These are phyloP conservation scores for Trissolcus japonicus DNA, from an alignment of 2,888 invertebrate genomes.

Conservation along the genomic window DNA sequence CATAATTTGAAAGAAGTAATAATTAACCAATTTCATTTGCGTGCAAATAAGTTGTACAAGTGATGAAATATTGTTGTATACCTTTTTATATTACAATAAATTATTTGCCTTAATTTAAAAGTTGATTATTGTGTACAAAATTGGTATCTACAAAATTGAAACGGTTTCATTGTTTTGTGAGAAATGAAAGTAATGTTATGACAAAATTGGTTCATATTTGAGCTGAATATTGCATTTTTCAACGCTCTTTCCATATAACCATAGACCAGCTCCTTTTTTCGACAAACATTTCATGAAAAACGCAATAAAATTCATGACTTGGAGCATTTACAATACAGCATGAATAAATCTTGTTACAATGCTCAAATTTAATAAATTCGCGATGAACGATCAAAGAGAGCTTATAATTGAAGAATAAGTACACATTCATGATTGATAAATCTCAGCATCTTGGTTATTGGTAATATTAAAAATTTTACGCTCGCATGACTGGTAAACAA, in stretches of 20 bases:
- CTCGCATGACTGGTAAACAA: conserved; percentile 14
- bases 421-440: conserved; percentile 14
- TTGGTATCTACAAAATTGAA: background rate
- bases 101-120: no score
- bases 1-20: no score
- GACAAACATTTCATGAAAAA: background rate
- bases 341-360: conserved; percentile 10
- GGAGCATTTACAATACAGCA: background rate
- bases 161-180: background rate
- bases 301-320: background rate
- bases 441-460: conserved; percentile 13
- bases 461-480: conserved; percentile 9
- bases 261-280: conserved; percentile 6
- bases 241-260: background rate
- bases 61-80: no score
- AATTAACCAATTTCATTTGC: no score
- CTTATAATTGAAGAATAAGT: conserved; percentile 37
- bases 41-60: no score
- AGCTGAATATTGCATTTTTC: conserved; percentile 12
- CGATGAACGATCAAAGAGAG: conserved; percentile 6
- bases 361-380: conserved; percentile 4
- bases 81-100: no score
- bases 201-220: background rate
- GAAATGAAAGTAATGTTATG: background rate
- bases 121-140: no score